Conservation (phyloP, 1,140 invertebrate genomes). For the Whitmania pigra region DNA sequence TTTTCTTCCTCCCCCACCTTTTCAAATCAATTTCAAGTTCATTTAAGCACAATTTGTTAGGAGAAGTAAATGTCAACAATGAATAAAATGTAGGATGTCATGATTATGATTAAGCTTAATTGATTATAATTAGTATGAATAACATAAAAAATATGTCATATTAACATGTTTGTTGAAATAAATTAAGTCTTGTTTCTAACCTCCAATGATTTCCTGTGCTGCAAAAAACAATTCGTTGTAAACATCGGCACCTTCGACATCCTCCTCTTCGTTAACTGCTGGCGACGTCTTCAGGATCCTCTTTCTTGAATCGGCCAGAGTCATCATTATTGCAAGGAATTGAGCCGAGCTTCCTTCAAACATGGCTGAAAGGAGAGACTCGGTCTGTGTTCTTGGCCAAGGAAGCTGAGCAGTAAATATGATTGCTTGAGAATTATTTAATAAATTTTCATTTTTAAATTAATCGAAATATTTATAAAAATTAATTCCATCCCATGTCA, state of each 20-base stretch:
- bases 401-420: conserved; percentile 29
- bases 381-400: conserved; percentile 41
- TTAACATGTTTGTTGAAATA: too few species aligned
- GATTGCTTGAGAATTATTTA: not conserved
- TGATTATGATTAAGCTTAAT: too few species aligned
- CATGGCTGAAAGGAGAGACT: conserved; percentile 41
- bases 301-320: conserved; percentile 30
- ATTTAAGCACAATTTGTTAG: too few species aligned
- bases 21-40: not conserved
- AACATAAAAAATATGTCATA: too few species aligned
- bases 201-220: conserved; percentile 40
- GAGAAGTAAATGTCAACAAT: too few species aligned
- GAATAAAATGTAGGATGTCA: too few species aligned
- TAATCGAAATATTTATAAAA: not conserved
- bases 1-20: conserved; percentile 7
- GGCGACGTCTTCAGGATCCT: conserved; percentile 31
- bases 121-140: too few species aligned
- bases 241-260: conserved; percentile 41
- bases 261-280: conserved; percentile 36
- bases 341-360: conserved; percentile 42
- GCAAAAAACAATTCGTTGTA: conserved; percentile 40
- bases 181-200: conserved; percentile 21
- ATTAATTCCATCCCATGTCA: not conserved
- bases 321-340: conserved; percentile 39
- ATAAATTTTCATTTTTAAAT: not conserved